Evolutionary conservation across 2,888 invertebrate genomes (phyloP), one percentile per base, ranked within the genome.

Genomic region (Rhodophaea formosa): DNA sequence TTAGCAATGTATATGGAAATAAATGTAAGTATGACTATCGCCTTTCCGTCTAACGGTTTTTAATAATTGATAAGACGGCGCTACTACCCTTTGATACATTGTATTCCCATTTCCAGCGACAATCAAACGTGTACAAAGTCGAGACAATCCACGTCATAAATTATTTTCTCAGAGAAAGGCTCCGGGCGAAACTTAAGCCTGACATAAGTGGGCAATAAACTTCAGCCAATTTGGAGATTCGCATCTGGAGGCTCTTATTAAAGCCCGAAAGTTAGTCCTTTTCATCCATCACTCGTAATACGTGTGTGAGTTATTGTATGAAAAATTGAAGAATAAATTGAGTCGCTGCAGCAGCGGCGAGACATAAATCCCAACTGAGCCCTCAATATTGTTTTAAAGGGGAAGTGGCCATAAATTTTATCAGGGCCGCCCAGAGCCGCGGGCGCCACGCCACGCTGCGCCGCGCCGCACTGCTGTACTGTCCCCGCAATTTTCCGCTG

Each of bases 331-430:
- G 91, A 91, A 91, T 91, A 91, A 91, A 91, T 91, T 91, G 91
- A 90, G 91, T 91, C 91, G 90, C 89, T 91, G 90, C 90, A 88
- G 84, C 88, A 84, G 88, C 89, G 88, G 89, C 90, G 87, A 90
- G 90, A 89, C 89, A 91, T 91, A 91, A 91, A 91, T 91, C 91
- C 90, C 88, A 89, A 89, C 90, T 88, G 91, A 91, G 90, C 91
- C 91, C 90, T 91, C 91, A 91, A 92, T 92, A 92, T 92, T 92
- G 92, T 92, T 91, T 92, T 92, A 92, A 92, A 91, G 90, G 88
- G 91, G 89, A 90, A 88, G 90, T 89, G 88, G 89, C 89, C 91
- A 92, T 92, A 92, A 92, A 92, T 92, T 91, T 90, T 91, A 91
- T 91, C 91, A 88, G 86, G 86, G 84, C 84, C 83, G 86, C 84